phyloP scores from a whole-genome alignment of 2,113 vertebrate genomes.

The Clarias gariepinus region DNA sequence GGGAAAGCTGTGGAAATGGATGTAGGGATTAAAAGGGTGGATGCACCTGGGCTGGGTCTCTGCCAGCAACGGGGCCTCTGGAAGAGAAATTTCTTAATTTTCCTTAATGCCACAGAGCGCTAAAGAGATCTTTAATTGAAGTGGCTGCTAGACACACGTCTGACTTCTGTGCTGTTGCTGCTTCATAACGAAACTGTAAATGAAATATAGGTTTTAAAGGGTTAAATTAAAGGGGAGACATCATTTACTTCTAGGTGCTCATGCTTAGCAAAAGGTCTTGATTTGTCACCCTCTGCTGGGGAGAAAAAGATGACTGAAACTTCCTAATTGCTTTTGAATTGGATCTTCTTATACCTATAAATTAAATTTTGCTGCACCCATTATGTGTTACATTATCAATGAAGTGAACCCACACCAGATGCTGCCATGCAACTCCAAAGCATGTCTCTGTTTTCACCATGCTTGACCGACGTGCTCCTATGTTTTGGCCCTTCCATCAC shows the following conservation, averaged over 20 bases:
- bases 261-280: not conserved
- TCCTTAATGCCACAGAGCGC: slow-evolving; percentile 60
- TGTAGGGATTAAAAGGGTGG: slow-evolving; percentile 56
- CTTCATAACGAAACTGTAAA: not conserved
- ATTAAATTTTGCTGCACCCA: not conserved
- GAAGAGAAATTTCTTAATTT: slow-evolving; percentile 58
- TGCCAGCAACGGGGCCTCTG: slow-evolving; percentile 44
- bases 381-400: not conserved
- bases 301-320: not conserved
- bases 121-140: slow-evolving; percentile 65
- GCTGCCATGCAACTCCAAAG: not conserved
- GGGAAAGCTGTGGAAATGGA: slow-evolving; percentile 55
- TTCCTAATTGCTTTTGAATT: not conserved
- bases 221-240: not conserved
- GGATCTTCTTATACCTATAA: not conserved
- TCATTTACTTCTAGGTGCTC: not conserved
- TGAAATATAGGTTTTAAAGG: not conserved
- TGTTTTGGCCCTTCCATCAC: not conserved
- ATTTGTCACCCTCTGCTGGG: slow-evolving; percentile 32
- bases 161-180: not conserved
- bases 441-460: not conserved
- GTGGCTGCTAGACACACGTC: slow-evolving; percentile 48
- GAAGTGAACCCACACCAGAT: not conserved
- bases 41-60: slow-evolving; percentile 43
- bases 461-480: not conserved